Percentiles rank a stretch among this genome's conserved stretches.
These are phyloP conservation scores for Helleia helle DNA, from an alignment of 2,888 invertebrate genomes.

Conservation along the genomic window DNA sequence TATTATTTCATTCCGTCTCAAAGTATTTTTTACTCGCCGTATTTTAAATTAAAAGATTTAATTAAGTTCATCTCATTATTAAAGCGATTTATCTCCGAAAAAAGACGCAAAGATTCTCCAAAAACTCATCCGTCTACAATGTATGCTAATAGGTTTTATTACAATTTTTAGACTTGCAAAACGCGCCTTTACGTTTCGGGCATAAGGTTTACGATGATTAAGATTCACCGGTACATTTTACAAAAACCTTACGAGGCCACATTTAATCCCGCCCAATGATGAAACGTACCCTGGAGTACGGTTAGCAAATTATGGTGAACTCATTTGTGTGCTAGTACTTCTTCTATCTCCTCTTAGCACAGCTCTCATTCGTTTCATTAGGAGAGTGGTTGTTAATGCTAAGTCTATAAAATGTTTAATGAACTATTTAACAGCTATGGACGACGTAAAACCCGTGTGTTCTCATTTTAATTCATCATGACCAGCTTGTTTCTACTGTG, in stretches of 20 bases:
- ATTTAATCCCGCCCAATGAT: slow-evolving; percentile 3
- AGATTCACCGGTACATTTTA: background rate
- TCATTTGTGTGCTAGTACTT: background rate
- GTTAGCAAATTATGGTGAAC: background rate
- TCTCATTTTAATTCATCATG: too few species aligned
- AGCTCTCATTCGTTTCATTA: slow-evolving; percentile 5
- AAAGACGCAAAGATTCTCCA: background rate
- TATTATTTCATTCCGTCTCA: too few species aligned
- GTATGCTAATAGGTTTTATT: background rate
- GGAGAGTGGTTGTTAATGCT: background rate
- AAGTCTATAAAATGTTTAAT: background rate
- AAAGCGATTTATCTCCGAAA: too few species aligned
- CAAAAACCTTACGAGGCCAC: background rate
- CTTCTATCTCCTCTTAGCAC: too few species aligned
- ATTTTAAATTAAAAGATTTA: too few species aligned
- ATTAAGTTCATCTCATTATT: too few species aligned
- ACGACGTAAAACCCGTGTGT: too few species aligned
- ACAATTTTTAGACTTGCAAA: background rate
- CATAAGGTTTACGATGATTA: background rate
- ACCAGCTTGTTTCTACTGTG: too few species aligned
- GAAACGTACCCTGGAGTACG: background rate
- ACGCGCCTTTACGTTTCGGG: background rate
- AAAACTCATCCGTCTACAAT: background rate
- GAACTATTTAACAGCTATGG: too few species aligned
- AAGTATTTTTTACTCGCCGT: too few species aligned